Conservation (phyloP, 2,888 invertebrate genomes). For the Tipula confusa region DNA sequence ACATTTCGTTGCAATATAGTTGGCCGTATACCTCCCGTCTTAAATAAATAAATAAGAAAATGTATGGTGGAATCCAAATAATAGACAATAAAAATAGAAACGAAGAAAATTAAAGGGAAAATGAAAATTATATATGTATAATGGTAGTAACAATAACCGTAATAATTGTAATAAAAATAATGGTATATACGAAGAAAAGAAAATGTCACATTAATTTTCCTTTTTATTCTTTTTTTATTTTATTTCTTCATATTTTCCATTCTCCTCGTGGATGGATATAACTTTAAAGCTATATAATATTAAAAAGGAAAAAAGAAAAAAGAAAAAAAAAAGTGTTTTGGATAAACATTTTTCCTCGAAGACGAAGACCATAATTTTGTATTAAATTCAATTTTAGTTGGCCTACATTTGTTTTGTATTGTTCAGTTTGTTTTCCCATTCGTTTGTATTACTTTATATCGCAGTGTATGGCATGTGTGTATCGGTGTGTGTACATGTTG, state of each 20-base stretch:
- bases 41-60: background rate
- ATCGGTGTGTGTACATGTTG: background rate
- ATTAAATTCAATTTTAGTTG: slow-evolving; percentile 12
- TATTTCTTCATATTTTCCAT: background rate
- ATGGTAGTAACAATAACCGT: background rate
- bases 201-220: slow-evolving; percentile 14
- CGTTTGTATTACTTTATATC: background rate
- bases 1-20: background rate
- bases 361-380: background rate
- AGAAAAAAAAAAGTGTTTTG: background rate
- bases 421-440: background rate
- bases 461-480: background rate
- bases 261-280: background rate
- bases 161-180: slow-evolving; percentile 12
- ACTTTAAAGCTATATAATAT: background rate
- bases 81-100: background rate
- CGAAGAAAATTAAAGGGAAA: background rate
- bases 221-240: background rate
- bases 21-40: background rate
- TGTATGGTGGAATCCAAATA: background rate
- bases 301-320: background rate
- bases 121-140: background rate
- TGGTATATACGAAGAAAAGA: background rate
- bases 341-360: background rate
- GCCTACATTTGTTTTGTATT: slow-evolving; percentile 9